Evolutionary conservation across 2,113 vertebrate species (phyloP).

Genomic region (Gorsachius goisagi): DNA sequence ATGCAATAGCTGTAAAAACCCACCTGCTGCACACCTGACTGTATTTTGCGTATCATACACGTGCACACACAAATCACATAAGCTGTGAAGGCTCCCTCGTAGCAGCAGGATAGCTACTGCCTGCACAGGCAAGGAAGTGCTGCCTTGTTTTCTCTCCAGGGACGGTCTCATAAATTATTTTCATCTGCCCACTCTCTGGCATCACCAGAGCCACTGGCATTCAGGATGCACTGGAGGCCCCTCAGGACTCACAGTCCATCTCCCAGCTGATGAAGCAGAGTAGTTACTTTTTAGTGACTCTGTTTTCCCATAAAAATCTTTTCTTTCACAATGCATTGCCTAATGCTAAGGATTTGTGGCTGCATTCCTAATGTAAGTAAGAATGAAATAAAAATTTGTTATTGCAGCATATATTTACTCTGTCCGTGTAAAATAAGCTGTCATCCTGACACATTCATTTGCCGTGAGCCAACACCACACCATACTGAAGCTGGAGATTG

Average conservation of each 20-base stretch:
- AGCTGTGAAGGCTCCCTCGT: background rate
- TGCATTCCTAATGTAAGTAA: background rate
- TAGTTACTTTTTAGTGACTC: background rate
- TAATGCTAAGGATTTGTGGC: background rate
- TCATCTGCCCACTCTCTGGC: background rate
- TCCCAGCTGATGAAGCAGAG: background rate
- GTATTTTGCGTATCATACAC: rapidly evolving
- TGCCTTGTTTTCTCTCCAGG: background rate
- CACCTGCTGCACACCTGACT: background rate
- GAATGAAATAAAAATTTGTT: background rate
- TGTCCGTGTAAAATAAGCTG: background rate
- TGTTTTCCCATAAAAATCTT: background rate
- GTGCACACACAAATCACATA: background rate
- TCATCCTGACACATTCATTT: background rate
- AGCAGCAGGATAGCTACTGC: background rate
- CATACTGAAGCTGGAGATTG: background rate
- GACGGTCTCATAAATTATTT: background rate
- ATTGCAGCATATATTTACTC: background rate
- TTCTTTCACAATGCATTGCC: background rate
- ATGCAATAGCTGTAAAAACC: background rate
- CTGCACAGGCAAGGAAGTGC: background rate
- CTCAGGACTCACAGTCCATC: background rate
- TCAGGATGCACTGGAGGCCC: background rate
- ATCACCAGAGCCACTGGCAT: background rate
- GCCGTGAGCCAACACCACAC: background rate